Evolutionary conservation across 1,140 invertebrate genomes (phyloP).

Genomic region (Drosophila kanapiae): DNA sequence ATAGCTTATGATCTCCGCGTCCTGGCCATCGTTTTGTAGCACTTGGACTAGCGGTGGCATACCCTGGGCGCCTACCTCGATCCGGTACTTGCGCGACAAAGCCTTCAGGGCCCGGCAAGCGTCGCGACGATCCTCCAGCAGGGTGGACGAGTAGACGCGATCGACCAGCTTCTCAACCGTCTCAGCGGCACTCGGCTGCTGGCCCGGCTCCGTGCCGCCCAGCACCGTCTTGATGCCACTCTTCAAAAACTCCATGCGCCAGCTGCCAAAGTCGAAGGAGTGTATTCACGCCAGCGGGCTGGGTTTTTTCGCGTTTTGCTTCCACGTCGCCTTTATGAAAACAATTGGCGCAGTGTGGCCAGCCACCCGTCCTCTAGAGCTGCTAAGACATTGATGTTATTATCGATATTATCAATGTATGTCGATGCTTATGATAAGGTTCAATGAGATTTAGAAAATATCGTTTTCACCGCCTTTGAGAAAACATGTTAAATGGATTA

Average conservation of each 20-base stretch:
- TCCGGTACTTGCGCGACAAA: constrained; percentile 95
- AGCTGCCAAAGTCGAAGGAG: constrained; percentile 1
- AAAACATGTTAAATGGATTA: too few relatives aligned
- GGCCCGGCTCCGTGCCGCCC: constrained; percentile 91
- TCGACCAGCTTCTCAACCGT: constrained; percentile 97
- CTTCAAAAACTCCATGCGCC: constrained; percentile 93
- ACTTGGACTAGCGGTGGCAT: constrained; percentile 93
- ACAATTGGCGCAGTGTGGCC: constrained; percentile 7
- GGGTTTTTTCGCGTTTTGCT: constrained; percentile 24
- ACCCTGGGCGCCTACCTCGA: constrained; percentile 98
- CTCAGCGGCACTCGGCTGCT: constrained; percentile 92
- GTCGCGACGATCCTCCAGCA: constrained; percentile 97
- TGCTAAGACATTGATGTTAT: neutral
- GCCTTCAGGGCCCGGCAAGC: constrained; percentile 98
- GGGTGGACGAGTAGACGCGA: constrained; percentile 95
- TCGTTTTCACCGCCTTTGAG: too few relatives aligned
- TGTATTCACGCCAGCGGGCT: constrained; percentile 22
- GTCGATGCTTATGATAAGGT: neutral
- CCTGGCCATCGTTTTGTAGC: constrained; percentile 93
- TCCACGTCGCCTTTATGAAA: constrained; percentile 19
- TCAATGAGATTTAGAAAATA: too few relatives aligned
- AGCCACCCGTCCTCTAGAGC: neutral
- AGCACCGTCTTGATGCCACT: constrained; percentile 95
- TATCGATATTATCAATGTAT: neutral
- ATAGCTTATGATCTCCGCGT: constrained; percentile 96